These are phyloP conservation scores for Stichopus chloronotus DNA, from an alignment of 35 echinoderm and acorn worm genomes.

Conservation along the genomic window DNA sequence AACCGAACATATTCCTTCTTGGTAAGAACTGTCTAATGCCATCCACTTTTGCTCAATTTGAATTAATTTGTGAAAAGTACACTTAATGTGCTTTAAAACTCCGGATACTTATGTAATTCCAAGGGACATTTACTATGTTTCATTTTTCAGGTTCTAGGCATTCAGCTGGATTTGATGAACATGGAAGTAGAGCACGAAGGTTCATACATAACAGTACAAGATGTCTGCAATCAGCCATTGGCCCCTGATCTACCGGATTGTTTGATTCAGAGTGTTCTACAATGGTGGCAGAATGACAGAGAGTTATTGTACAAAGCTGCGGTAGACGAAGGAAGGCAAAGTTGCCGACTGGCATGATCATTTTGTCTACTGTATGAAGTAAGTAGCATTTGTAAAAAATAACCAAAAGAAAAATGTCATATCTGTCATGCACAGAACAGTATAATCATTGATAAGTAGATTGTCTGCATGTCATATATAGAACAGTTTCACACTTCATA, in stretches of 20 bases:
- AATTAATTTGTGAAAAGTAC: too few species aligned
- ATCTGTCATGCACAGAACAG: background rate
- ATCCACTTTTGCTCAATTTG: too few species aligned
- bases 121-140: too few species aligned
- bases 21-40: too few species aligned
- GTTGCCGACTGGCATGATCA: conserved; percentile 91
- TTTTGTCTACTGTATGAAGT: conserved; percentile 77
- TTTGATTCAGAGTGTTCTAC: conserved; percentile 78
- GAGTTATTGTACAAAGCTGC: conserved; percentile 63
- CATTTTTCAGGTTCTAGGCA: conserved; percentile 53
- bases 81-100: too few species aligned
- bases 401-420: too few species aligned
- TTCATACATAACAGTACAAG: conserved; percentile 61
- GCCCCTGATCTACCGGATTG: conserved; percentile 82
- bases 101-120: too few species aligned
- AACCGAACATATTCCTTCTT: too few species aligned
- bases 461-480: too few species aligned
- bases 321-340: background rate
- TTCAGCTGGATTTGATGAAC: conserved; percentile 32
- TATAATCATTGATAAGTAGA: too few species aligned
- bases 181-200: conserved; percentile 25
- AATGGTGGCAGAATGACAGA: conserved; percentile 93
- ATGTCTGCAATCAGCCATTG: conserved; percentile 85
- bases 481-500: too few species aligned
- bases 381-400: background rate